Conservation (phyloP, 2,888 invertebrate species). For the Glyphotaelius pellucidus region DNA sequence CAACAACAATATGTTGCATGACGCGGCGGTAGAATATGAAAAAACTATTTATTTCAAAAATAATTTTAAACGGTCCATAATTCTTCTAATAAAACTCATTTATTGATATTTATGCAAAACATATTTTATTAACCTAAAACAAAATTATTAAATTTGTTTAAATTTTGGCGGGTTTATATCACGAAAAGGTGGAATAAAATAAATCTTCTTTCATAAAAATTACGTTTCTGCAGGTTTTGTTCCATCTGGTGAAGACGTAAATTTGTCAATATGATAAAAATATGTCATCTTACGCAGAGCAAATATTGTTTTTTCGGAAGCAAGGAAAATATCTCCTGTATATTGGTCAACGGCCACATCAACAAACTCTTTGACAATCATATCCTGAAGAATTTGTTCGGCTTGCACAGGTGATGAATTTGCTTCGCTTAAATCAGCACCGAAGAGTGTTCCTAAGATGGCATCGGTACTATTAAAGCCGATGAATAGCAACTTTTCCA, state of each 20-base stretch:
- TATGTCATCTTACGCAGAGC: not conserved
- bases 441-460: not conserved
- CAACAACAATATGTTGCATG: no score
- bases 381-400: not conserved
- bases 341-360: conserved; percentile 1
- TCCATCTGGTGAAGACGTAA: not conserved
- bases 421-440: not conserved
- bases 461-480: not conserved
- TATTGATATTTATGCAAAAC: no score
- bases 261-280: not conserved
- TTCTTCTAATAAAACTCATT: no score
- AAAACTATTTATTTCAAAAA: no score
- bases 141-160: no score
- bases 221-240: not conserved
- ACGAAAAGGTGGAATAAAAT: no score
- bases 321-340: not conserved
- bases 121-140: no score
- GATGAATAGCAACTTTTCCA: conserved; percentile 14
- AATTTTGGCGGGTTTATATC: no score
- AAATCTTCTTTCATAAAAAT: not conserved
- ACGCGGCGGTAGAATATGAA: no score
- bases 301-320: not conserved
- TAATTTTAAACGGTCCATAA: no score
- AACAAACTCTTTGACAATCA: not conserved
- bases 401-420: not conserved